These are phyloP conservation scores for Lytechinus pictus DNA, from an alignment of 35 echinoderm and acorn worm species.

Conservation along the genomic window DNA sequence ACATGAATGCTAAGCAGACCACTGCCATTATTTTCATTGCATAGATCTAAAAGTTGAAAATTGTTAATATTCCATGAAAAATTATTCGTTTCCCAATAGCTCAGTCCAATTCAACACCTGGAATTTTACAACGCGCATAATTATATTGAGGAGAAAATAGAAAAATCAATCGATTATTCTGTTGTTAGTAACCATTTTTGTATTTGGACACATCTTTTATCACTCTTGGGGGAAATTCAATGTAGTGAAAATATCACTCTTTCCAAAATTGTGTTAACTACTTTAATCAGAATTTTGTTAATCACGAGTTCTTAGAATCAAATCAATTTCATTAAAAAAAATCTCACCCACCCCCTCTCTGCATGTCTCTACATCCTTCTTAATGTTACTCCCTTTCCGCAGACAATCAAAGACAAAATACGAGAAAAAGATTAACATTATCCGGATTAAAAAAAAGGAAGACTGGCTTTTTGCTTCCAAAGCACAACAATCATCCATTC, in stretches of 20 bases:
- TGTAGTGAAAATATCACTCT: not conserved
- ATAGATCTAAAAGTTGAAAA: too few relatives aligned
- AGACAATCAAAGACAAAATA: not conserved
- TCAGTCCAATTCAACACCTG: too few relatives aligned
- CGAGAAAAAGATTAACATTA: not conserved
- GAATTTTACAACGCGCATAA: too few relatives aligned
- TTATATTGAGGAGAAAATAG: too few relatives aligned
- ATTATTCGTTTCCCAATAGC: too few relatives aligned
- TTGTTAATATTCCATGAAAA: too few relatives aligned
- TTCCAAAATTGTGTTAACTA: not conserved
- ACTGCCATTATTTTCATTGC: too few relatives aligned
- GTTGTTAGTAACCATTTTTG: too few relatives aligned
- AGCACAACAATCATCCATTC: not conserved
- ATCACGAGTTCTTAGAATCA: not conserved
- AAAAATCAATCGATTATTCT: too few relatives aligned
- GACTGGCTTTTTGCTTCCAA: not conserved
- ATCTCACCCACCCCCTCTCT: not conserved
- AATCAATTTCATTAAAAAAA: not conserved
- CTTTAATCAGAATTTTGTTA: not conserved
- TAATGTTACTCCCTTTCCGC: too few relatives aligned
- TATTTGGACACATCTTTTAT: not conserved
- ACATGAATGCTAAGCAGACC: too few relatives aligned
- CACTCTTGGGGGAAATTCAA: not conserved
- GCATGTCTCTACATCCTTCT: not conserved
- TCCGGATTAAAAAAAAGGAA: not conserved